A percentile compares a stretch with the other conserved stretches of the same genome.
phyloP scores from a whole-genome alignment of 2,797 vertebrate species.

The Rhodeus uyekii region DNA sequence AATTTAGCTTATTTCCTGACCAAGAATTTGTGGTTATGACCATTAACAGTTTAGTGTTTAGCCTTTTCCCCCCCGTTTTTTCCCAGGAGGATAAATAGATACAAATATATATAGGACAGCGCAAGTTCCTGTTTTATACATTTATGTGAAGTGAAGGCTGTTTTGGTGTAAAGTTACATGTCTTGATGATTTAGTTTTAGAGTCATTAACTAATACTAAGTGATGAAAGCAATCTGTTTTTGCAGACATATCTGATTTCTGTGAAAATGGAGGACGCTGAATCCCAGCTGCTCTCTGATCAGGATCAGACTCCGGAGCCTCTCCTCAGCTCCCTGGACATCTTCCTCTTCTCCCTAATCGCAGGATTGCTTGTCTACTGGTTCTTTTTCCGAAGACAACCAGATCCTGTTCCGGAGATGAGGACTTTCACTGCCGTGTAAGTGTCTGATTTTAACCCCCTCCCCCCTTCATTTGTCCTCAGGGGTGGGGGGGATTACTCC shows the following conservation, averaged over 20 bases:
- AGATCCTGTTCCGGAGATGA: conserved; percentile 75
- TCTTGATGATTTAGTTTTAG: background rate
- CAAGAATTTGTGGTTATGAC: background rate
- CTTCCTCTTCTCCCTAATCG: conserved; percentile 76
- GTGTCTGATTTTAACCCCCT: conserved; percentile 20
- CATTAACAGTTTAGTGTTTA: no score
- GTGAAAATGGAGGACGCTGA: conserved; percentile 64
- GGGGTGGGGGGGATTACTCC: background rate
- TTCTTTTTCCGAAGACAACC: conserved; percentile 80
- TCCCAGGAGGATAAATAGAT: no score
- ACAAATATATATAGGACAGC: background rate
- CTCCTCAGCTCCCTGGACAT: conserved; percentile 73
- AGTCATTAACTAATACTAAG: background rate
- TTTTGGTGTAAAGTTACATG: background rate
- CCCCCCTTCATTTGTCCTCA: background rate
- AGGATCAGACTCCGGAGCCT: conserved; percentile 55
- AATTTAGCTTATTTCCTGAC: background rate
- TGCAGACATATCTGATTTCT: background rate
- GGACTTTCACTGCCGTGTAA: conserved; percentile 64
- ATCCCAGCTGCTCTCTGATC: conserved; percentile 49
- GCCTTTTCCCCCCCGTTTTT: background rate
- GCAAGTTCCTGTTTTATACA: background rate
- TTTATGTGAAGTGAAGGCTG: background rate
- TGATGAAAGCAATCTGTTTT: background rate
- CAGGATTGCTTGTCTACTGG: conserved; percentile 80